These are phyloP conservation scores for Portevinia maculata DNA, from an alignment of 2,888 invertebrate genomes.

Conservation along the genomic window DNA sequence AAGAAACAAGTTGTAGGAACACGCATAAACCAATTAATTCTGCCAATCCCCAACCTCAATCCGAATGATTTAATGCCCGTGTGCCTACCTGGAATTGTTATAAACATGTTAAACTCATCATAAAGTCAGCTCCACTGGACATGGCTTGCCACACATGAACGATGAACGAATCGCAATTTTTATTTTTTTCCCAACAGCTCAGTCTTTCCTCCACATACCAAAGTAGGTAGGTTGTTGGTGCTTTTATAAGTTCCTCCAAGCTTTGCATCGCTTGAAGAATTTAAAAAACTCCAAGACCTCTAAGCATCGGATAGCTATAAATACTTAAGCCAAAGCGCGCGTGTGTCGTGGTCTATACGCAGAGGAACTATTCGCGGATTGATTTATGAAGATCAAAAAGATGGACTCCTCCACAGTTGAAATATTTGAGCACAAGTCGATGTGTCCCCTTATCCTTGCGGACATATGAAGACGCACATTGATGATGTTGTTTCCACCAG, in stretches of 20 bases:
- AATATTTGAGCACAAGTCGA: conserved; percentile 51
- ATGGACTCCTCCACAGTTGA: conserved; percentile 56
- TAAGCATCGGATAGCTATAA: conserved; percentile 49
- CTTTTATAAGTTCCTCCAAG: conserved; percentile 44
- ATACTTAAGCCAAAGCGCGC: conserved; percentile 21
- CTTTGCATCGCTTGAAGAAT: conserved; percentile 57
- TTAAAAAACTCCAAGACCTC: conserved; percentile 68
- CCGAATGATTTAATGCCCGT: conserved; percentile 68
- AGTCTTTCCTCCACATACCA: conserved; percentile 42
- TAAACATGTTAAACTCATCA: conserved; percentile 74
- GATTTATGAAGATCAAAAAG: conserved; percentile 74
- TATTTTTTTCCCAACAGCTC: conserved; percentile 20
- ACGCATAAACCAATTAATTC: conserved; percentile 62
- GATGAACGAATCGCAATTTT: conserved; percentile 55
- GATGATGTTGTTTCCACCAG: conserved; percentile 73
- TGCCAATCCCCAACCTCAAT: conserved; percentile 44
- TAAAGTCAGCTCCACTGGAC: conserved; percentile 70
- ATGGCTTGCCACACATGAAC: conserved; percentile 74
- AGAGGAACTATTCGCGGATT: conserved; percentile 40
- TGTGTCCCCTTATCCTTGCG: conserved; percentile 49
- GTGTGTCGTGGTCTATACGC: conserved; percentile 36
- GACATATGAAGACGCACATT: conserved; percentile 45
- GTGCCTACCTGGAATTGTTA: conserved; percentile 68
- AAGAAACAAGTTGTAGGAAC: conserved; percentile 5
- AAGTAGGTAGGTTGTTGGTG: conserved; percentile 16